Conservation (phyloP, 1,140 invertebrate species). For the Paraescarpia echinospica region DNA sequence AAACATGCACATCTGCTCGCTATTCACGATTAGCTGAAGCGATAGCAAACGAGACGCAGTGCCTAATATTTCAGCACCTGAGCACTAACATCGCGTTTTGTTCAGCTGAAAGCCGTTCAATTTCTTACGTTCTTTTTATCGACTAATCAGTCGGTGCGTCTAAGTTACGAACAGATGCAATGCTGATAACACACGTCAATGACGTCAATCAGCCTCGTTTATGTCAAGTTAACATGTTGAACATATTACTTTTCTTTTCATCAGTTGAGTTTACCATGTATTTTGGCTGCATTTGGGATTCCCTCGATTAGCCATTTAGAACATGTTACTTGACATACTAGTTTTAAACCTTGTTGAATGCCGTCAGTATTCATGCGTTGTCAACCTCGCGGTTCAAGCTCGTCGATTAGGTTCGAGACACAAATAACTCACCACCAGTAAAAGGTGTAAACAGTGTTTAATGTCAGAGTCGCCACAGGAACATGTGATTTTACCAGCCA, state of each 20-base stretch:
- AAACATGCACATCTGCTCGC: background rate
- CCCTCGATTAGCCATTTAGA: background rate
- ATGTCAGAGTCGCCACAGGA: too few species aligned
- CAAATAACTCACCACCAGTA: too few species aligned
- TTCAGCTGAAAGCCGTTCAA: background rate
- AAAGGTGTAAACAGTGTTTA: too few species aligned
- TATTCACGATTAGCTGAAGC: background rate
- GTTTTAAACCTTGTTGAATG: too few species aligned
- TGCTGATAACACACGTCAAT: background rate
- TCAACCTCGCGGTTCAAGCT: too few species aligned
- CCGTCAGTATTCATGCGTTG: too few species aligned
- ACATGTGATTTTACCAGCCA: too few species aligned
- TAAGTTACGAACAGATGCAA: background rate
- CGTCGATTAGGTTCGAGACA: too few species aligned
- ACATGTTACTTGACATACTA: too few species aligned
- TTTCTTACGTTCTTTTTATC: background rate
- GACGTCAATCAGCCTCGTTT: background rate
- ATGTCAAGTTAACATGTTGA: background rate
- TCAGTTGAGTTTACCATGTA: too few species aligned
- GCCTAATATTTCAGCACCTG: background rate
- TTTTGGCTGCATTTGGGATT: too few species aligned
- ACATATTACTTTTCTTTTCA: too few species aligned
- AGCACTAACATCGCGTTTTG: background rate
- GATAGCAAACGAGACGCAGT: background rate
- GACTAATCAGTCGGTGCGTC: background rate